Base-by-base conservation (phyloP, 1,140 invertebrate species). In the Calliopsis andreniformis region DNA sequence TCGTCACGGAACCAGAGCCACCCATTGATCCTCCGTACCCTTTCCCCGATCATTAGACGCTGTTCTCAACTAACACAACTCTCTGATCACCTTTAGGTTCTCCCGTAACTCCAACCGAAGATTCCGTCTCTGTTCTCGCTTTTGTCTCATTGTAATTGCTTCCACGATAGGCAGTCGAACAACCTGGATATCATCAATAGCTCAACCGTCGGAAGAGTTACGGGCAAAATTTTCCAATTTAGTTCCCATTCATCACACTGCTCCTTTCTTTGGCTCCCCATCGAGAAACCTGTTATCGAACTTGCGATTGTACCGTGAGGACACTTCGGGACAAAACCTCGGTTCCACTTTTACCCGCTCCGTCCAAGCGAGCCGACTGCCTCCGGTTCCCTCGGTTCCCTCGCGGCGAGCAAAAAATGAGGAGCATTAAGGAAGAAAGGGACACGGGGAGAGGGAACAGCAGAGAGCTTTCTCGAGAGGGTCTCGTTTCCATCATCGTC, bases 401-500 rank as follows among this genome's bases (percentile, higher is more conserved):
- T 25, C 12, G 14, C 39, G 72, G 12, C 61, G 3, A 16, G 30
- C 59, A 66, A 69, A 73, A 78, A 73, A 43, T n/a, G 12, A 5
- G 49, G 28, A 4, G 58, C 49, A 63, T 56, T 71, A 71, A 78
- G 23, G 47, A 32, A 61, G 30, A 61, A 47, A 39, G 56, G 56
- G 32, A 7, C 6, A 30, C 14, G 30, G 30, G 7, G 8, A 18
- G 10, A 25, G 14, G 28, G 49, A 12, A n/a, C 18, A 28, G 20
- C n/a, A 39, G 53, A 20, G 51, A 55, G 39, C 43, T 39, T 53
- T 58, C 53, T 58, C 72, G 58, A 56, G 45, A 25, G 53, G 53
- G 42, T 73, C 56, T 51, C 70, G 68, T 79, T 79, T 68, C 82
- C 79, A 82, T 79, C 79, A 73, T 84, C 76, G 77, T 86, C 67